Percentiles rank a stretch among this genome's conserved stretches.
phyloP scores from a whole-genome alignment of 2,888 invertebrate genomes.

The Pachydiplax longipennis region DNA sequence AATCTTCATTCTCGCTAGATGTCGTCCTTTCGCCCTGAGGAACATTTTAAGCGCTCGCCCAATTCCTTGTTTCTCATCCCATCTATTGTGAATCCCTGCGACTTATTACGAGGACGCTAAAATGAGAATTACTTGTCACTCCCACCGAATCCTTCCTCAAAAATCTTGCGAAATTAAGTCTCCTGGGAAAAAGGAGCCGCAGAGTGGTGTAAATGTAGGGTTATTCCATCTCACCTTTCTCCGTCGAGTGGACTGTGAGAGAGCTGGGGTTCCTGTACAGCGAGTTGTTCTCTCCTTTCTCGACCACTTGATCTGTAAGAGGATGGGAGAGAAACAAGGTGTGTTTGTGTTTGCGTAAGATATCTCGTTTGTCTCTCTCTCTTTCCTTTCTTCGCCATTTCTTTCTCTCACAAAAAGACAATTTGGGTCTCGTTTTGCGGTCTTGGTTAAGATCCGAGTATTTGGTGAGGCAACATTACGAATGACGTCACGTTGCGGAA shows the following conservation, averaged over 20 bases:
- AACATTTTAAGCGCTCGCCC: neutral
- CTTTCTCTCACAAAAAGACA: neutral
- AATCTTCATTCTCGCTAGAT: neutral
- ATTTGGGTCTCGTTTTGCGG: too few relatives aligned
- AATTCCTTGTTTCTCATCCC: neutral
- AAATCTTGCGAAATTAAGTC: neutral
- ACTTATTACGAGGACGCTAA: neutral
- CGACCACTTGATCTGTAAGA: slow-evolving; percentile 59
- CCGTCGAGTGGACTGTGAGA: slow-evolving; percentile 67
- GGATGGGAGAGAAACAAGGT: slow-evolving; percentile 49
- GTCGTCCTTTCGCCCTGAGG: neutral
- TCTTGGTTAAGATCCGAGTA: neutral
- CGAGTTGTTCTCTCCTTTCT: slow-evolving; percentile 65
- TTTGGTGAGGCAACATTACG: too few relatives aligned
- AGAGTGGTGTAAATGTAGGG: too few relatives aligned
- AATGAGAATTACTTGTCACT: slow-evolving; percentile 16
- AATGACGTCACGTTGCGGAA: too few relatives aligned
- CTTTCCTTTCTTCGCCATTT: neutral
- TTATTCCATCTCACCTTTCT: slow-evolving; percentile 62
- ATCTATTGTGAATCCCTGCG: neutral
- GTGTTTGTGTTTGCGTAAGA: slow-evolving; percentile 3
- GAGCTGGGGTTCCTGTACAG: slow-evolving; percentile 69
- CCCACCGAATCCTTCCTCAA: neutral
- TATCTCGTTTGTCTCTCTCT: slow-evolving; percentile 3
- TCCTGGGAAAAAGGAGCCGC: neutral